Evolutionary conservation across 2,797 vertebrate species (phyloP).

Genomic region (Natrix natrix): DNA sequence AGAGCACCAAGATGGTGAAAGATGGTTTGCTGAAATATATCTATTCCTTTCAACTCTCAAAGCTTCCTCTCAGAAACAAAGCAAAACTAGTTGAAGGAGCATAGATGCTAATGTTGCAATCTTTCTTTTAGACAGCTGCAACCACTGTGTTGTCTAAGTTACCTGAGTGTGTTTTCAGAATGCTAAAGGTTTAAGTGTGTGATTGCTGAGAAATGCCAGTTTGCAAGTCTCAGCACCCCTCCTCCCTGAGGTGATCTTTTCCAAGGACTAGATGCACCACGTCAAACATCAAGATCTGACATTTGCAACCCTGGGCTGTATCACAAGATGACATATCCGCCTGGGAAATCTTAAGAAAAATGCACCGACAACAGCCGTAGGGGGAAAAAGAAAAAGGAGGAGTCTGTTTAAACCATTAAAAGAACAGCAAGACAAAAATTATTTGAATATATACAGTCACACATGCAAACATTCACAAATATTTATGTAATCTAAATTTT

Average conservation of each 20-base stretch:
- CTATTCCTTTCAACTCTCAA: not conserved
- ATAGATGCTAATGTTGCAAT: not conserved
- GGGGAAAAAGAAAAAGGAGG: conserved; percentile 12
- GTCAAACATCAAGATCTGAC: conserved; percentile 3
- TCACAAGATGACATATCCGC: conserved; percentile 44
- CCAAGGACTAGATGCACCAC: not conserved
- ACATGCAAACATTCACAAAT: not conserved
- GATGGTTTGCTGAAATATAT: not conserved
- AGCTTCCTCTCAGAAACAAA: not conserved
- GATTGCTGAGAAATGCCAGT: conserved; percentile 22
- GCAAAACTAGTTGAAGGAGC: not conserved
- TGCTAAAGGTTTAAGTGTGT: conserved; percentile 7
- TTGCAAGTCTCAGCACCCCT: not conserved
- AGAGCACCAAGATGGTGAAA: not conserved
- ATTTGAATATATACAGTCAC: not conserved
- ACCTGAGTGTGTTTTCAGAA: conserved; percentile 15
- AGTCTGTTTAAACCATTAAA: conserved; percentile 33
- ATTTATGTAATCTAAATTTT: conserved; percentile 35
- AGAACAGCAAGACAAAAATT: not conserved
- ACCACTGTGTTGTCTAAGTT: not conserved
- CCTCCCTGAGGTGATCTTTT: not conserved
- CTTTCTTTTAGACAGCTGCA: not conserved
- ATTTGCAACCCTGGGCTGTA: conserved; percentile 33
- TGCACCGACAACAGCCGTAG: conserved; percentile 29
- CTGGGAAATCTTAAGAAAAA: conserved; percentile 56